These are phyloP conservation scores for Phasianus colchicus DNA, from an alignment of 2,113 vertebrate species.

Conservation along the genomic window DNA sequence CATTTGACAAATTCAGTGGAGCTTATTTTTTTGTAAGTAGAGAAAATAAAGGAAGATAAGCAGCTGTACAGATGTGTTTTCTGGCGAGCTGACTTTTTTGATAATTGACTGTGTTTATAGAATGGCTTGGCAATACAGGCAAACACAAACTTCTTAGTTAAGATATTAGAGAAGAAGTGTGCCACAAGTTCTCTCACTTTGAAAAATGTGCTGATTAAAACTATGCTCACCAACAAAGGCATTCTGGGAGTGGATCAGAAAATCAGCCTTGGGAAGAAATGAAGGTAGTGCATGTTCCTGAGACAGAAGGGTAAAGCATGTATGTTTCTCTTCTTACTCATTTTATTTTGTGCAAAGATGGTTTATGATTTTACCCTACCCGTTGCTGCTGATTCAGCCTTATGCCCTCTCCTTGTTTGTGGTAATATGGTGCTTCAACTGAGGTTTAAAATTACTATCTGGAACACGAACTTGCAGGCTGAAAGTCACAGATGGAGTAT, in stretches of 20 bases:
- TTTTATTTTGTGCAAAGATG: neutral
- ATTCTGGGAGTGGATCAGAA: neutral
- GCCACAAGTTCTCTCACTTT: neutral
- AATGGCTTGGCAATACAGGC: neutral
- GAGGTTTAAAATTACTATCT: constrained; percentile 14
- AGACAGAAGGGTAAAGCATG: neutral
- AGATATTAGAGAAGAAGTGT: neutral
- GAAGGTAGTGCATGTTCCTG: neutral
- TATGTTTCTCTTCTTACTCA: too few species aligned
- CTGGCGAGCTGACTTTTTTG: neutral
- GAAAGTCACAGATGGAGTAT: neutral
- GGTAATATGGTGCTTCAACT: neutral
- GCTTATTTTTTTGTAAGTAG: neutral
- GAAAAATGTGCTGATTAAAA: neutral
- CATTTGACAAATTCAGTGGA: neutral
- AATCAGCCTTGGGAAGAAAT: neutral
- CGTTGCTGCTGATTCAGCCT: neutral
- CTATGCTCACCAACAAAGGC: neutral
- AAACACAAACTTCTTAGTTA: neutral
- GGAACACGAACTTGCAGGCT: neutral
- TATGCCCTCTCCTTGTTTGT: neutral
- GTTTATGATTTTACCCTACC: neutral
- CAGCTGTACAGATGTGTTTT: neutral
- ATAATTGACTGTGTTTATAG: neutral
- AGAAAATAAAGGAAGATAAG: neutral